Evolutionary conservation across 1,140 invertebrate genomes (phyloP), one percentile per base, ranked within the genome.

Genomic region (Homalodisca vitripennis): DNA sequence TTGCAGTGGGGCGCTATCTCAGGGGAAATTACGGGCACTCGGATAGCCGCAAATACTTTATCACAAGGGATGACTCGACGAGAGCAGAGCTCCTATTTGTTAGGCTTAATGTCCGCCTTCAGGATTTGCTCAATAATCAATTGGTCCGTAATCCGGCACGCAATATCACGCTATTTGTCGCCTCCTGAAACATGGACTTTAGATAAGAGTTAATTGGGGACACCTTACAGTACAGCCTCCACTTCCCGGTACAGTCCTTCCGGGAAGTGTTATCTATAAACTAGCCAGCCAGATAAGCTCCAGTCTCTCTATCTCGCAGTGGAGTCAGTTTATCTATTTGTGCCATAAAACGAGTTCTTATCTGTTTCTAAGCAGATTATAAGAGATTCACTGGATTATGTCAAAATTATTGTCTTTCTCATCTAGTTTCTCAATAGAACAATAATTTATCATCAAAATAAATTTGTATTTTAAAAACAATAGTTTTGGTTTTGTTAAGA

Each of bases 1-100:
- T 66, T 66, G 32, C 32, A 66, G 41, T 34, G 63, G 60, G 60
- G 34, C 20, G 20, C 6, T 66, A 66, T 66, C 63, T 66, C 63
- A 20, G 17, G 63, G 63, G 63, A 66, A 66, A 66, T 66, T 66
- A 66, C 32, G 32, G 63, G 10, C 63, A 2, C 60, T 47, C 34
- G 63, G 63, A 66, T 66, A 66, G 47, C 63, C 63, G 34, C 63
- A 66, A 66, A 66, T 66, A 66, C 63, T 66, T 66, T 66, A 66
- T 66, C 63, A 66, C 63, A 66, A 26, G 63, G 63, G 63, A 66
- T 46, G 34, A 46, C 34, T 20, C 41, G 63, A 66, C 34, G 63
- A 66, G 24, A 27, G 34, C 32, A 27, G 34, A 66, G 60, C 60
- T 63, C 27, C 63, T 66, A 66, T 66, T 66, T 66, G 63, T 66